Percentiles rank a stretch among this genome's conserved stretches.
These are phyloP conservation scores for Hydrolagus affinis DNA, from an alignment of 2,113 vertebrate genomes.

Conservation along the genomic window DNA sequence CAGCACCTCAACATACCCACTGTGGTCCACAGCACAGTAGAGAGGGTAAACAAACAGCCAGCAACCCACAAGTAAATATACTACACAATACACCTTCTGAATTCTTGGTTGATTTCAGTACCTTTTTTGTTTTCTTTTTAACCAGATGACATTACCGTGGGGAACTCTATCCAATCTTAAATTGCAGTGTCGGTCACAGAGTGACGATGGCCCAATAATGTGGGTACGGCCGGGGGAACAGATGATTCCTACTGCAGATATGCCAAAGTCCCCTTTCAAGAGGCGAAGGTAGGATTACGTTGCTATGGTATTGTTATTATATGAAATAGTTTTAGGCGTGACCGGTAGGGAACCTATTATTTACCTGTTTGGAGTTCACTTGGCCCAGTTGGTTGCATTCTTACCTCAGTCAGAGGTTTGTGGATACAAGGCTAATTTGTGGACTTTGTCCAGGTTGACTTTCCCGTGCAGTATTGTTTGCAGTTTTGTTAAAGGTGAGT, in stretches of 20 bases:
- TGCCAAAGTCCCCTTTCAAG: slow-evolving; percentile 98
- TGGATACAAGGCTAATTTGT: no score
- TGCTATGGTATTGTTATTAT: neutral
- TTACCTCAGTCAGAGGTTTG: no score
- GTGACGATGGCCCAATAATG: slow-evolving; percentile 95
- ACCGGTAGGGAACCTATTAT: no score
- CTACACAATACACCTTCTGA: no score
- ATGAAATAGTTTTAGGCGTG: neutral
- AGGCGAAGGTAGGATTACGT: slow-evolving; percentile 69
- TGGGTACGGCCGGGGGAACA: slow-evolving; percentile 96
- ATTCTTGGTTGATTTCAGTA: neutral
- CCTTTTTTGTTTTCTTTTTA: neutral
- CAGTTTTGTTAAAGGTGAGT: no score
- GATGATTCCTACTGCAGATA: slow-evolving; percentile 95
- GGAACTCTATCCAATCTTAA: slow-evolving; percentile 84
- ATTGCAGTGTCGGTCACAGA: slow-evolving; percentile 89
- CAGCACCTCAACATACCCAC: no score
- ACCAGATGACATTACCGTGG: slow-evolving; percentile 92
- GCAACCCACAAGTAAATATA: neutral
- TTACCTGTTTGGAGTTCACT: no score
- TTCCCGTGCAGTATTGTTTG: no score
- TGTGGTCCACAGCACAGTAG: no score
- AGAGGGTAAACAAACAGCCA: no score
- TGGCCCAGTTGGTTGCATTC: no score
- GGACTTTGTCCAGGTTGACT: no score